Evolutionary conservation across 2,888 invertebrate genomes (phyloP).

Genomic region (Idaea aversata): DNA sequence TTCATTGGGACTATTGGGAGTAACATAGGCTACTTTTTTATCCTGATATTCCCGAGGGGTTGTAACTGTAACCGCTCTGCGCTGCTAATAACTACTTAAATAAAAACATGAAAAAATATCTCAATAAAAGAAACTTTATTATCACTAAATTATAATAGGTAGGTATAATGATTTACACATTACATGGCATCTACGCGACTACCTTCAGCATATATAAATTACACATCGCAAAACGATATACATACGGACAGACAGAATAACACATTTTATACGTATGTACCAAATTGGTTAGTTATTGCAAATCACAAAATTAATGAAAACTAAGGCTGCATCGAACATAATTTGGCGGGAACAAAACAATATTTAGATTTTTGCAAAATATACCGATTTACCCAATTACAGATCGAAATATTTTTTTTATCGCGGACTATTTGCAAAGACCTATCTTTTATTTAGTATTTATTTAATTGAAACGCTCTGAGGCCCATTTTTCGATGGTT

Average conservation of each 20-base stretch:
- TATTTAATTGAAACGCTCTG: too few relatives aligned
- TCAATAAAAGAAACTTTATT: slow-evolving; percentile 75
- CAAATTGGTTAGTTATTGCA: background rate
- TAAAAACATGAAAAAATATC: slow-evolving; percentile 22
- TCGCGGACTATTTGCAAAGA: too few relatives aligned
- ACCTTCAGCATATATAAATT: slow-evolving; percentile 39
- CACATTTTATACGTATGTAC: background rate
- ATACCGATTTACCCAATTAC: too few relatives aligned
- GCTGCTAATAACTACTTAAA: background rate
- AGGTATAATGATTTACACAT: slow-evolving; percentile 63
- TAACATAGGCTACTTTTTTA: too few relatives aligned
- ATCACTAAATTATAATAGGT: slow-evolving; percentile 44
- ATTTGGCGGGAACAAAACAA: too few relatives aligned
- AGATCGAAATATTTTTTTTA: too few relatives aligned
- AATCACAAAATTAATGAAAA: background rate
- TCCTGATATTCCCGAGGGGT: too few relatives aligned
- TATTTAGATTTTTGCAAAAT: too few relatives aligned
- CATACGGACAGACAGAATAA: slow-evolving; percentile 20
- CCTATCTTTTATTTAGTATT: too few relatives aligned
- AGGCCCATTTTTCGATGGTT: too few relatives aligned
- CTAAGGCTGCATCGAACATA: background rate
- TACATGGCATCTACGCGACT: slow-evolving; percentile 68
- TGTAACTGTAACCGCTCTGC: background rate
- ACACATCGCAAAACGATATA: slow-evolving; percentile 23
- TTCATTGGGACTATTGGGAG: too few relatives aligned